A percentile compares a stretch with the other conserved stretches of the same genome.
Evolutionary conservation across 2,113 vertebrate species (phyloP).

Genomic region (Phodopus roborovskii): DNA sequence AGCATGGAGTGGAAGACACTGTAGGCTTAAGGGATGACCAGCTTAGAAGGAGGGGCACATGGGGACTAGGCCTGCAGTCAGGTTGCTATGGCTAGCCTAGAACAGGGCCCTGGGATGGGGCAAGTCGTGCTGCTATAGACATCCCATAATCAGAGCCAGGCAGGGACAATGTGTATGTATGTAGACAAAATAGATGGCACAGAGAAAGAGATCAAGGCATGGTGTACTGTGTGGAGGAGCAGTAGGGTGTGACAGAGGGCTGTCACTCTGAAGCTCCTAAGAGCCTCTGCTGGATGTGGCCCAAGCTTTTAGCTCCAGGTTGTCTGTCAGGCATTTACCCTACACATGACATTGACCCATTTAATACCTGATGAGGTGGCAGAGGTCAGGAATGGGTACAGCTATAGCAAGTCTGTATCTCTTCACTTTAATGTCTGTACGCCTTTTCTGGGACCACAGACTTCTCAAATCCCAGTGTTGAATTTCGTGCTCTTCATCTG

Average conservation of each 20-base stretch:
- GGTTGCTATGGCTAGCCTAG: not conserved
- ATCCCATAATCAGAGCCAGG: not conserved
- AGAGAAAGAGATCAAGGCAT: not conserved
- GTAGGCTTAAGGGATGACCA: not conserved
- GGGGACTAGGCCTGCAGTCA: not conserved
- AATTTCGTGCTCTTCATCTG: not conserved
- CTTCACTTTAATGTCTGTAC: not conserved
- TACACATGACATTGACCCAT: not conserved
- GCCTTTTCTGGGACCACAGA: not conserved
- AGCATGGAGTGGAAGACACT: fast-evolving
- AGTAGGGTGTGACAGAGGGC: not conserved
- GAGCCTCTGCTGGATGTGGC: not conserved
- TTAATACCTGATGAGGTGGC: not conserved
- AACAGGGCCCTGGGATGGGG: not conserved
- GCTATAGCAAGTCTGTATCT: not conserved
- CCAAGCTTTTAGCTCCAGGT: not conserved
- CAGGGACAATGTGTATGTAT: not conserved
- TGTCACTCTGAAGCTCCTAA: not conserved
- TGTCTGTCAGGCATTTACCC: not conserved
- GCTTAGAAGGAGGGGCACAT: not conserved
- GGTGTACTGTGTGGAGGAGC: not conserved
- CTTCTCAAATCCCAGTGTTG: not conserved
- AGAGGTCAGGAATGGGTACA: not conserved
- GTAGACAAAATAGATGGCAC: not conserved
- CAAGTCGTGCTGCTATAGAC: not conserved